A percentile compares a stretch with the other conserved stretches of the same genome.
Evolutionary conservation across 1,140 invertebrate genomes (phyloP).

Genomic region (Cyphomyrmex costatus): DNA sequence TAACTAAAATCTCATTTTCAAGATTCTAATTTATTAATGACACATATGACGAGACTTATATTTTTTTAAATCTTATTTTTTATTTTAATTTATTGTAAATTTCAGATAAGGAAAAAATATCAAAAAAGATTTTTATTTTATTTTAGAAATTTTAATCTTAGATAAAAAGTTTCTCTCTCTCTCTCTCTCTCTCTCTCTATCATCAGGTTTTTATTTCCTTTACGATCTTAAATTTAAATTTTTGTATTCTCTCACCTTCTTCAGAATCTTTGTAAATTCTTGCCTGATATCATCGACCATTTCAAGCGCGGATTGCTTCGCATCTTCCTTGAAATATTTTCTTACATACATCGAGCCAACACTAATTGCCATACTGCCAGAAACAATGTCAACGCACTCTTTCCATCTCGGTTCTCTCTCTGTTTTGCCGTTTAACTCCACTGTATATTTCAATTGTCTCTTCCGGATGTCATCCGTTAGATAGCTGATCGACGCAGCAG

Average conservation of each 20-base stretch:
- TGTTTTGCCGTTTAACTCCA: constrained; percentile 91
- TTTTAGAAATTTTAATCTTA: background rate
- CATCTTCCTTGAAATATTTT: constrained; percentile 91
- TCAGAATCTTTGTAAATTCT: constrained; percentile 85
- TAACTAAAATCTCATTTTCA: background rate
- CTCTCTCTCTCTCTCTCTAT: too few species aligned
- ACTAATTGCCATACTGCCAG: constrained; percentile 91
- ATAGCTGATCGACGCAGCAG: constrained; percentile 91
- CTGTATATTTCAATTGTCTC: constrained; percentile 91
- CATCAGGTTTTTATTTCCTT: too few species aligned
- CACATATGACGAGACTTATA: background rate
- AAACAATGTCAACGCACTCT: constrained; percentile 92
- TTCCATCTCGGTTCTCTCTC: constrained; percentile 94
- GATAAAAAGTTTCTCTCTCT: constrained; percentile 25
- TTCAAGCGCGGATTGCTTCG: constrained; percentile 91
- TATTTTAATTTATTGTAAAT: too few species aligned
- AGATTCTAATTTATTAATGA: constrained; percentile 26
- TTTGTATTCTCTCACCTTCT: constrained; percentile 64
- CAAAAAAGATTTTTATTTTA: background rate
- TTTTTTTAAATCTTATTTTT: too few species aligned
- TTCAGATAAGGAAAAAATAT: too few species aligned
- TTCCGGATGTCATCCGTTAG: constrained; percentile 91
- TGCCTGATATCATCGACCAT: constrained; percentile 94
- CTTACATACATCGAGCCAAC: constrained; percentile 93
- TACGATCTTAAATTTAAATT: background rate